Conservation (phyloP, 2,797 vertebrate species). For the Podargus strigoides region DNA sequence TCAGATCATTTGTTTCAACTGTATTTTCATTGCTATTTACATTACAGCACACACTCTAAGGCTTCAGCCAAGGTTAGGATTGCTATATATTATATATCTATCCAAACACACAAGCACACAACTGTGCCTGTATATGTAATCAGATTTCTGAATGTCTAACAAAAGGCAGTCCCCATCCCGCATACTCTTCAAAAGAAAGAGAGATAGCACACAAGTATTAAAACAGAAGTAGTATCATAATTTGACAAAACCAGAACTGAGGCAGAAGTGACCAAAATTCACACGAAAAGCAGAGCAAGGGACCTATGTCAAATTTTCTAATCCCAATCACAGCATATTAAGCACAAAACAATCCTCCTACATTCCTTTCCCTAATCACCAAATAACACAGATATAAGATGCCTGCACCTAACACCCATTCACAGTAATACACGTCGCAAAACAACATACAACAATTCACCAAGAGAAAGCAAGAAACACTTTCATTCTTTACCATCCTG, state of each 20-base stretch:
- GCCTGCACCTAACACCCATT: rapidly evolving
- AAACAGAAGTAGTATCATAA: neutral
- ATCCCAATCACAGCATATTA: neutral
- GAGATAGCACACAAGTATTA: neutral
- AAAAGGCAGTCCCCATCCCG: neutral
- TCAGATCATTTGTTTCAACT: neutral
- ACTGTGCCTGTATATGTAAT: neutral
- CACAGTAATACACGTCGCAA: neutral
- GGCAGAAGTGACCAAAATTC: neutral
- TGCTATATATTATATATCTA: neutral
- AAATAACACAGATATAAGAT: neutral
- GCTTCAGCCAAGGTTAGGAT: neutral
- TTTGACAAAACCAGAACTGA: neutral
- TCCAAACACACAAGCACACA: neutral
- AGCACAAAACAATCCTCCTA: neutral
- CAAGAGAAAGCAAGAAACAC: neutral
- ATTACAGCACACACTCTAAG: neutral
- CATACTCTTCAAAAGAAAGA: neutral
- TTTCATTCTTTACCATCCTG: neutral
- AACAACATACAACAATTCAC: neutral
- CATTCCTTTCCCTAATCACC: neutral
- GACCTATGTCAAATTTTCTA: neutral
- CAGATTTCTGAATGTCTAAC: neutral
- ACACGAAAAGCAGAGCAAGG: neutral
- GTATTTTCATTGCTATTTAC: neutral